Base-by-base conservation (phyloP, 1,140 invertebrate genomes). In the Meloidogyne floridensis region DNA sequence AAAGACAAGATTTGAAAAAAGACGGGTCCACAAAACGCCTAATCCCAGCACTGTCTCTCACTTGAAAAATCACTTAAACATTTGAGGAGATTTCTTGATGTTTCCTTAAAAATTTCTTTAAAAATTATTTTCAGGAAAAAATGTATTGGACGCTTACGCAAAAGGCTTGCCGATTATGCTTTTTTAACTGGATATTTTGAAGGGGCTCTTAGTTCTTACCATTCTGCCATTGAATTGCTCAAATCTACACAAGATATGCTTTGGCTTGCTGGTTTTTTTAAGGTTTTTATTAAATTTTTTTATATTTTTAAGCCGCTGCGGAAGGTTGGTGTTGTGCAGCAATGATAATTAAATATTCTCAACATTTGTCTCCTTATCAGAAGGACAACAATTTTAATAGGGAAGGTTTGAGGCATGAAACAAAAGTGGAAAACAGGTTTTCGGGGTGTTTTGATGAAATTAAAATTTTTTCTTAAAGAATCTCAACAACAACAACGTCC, bases 241-340 rank as follows among this genome's bases (percentile, higher is more conserved):
- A 87, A 90, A 84, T 69, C 74, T 10, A 76, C 85, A 0, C 70
- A 80, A 3, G 88, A 89, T 83, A 80, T 88, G 10, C 80, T 89
- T 56, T 89, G 88, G 88, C 80, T 89, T 11, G 88, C 87, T 20
- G 87, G 88, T 89, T 84, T 51, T 10, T 15, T 43, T 77, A 0
- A 6, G 0, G 5, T 84, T 54, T 70, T 84, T 20, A 15, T 15
- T 20, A 2, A 75, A 32, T 43, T 65, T 76, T 76, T n/a, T 59
- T 42, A 15, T n/a, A 7, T 78, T 42, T 15, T 87, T 80, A 54
- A 88, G 87, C 87, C 11, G 88, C 87, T 11, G 87, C 83, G 70
- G 87, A 89, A 72, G 87, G 87, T 20, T 89, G 88, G 87, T 86
- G 84, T 10, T 84, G 84, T 70, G 86, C 87, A 8, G 88, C 89